A percentile compares a stretch with the other conserved stretches of the same genome.
Evolutionary conservation across 2,888 invertebrate genomes (phyloP).

Genomic region (Auanema freiburgensis): DNA sequence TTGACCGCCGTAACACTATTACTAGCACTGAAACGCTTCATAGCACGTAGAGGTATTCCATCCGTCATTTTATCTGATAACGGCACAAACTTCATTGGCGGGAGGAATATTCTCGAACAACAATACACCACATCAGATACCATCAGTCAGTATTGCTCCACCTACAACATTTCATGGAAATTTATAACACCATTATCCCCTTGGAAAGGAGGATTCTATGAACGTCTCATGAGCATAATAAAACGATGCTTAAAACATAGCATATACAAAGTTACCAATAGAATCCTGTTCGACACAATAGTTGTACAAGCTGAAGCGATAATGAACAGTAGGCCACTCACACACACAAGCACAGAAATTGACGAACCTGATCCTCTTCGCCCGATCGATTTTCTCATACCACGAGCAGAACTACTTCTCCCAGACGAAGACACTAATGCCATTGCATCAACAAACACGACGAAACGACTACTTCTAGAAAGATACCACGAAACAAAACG

Average conservation of each 20-base stretch:
- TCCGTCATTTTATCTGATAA: no score
- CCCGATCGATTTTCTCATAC: conserved; percentile 11
- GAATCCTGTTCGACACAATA: conserved; percentile 9
- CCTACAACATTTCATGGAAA: no score
- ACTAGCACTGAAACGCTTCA: no score
- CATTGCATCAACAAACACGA: not conserved
- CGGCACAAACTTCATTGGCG: no score
- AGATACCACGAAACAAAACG: not conserved
- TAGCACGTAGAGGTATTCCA: no score
- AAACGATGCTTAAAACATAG: conserved; percentile 12
- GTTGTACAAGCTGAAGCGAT: conserved; percentile 13
- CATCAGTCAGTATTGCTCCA: no score
- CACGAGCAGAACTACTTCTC: not conserved
- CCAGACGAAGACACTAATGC: conserved; percentile 3
- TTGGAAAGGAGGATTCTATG: conserved; percentile 20
- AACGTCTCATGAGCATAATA: conserved; percentile 15
- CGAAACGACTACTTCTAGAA: not conserved
- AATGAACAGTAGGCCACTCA: conserved; percentile 19
- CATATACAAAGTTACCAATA: not conserved
- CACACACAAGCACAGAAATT: not conserved
- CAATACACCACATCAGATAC: no score
- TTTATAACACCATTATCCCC: no score
- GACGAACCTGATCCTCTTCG: conserved; percentile 1
- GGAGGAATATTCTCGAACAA: no score
- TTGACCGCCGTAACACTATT: no score